Base-by-base conservation (phyloP, 2,797 vertebrate genomes). In the Ptychadena robeensis region DNA sequence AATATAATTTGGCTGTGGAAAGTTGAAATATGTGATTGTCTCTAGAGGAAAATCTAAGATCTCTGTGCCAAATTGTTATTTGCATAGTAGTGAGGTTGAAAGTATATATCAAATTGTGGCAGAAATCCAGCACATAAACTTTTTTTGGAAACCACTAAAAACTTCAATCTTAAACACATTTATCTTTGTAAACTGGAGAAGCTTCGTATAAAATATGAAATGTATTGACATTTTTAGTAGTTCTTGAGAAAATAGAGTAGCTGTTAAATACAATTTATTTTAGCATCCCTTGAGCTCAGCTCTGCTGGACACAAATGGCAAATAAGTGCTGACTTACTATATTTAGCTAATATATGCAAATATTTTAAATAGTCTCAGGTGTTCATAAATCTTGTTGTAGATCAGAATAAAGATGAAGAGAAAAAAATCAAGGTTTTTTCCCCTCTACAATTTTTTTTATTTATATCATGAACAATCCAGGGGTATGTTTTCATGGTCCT, bases 31-130 rank as follows among this genome's bases (percentile, higher is more conserved):
- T 85, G 35, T 88, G 68, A 88, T 91, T 87, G 78, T 89, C 87
- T 88, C 91, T 81, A 79, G 89, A 91, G 91, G 80, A 91, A 83
- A 89, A 86, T 88, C 85, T 88, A 86, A 38, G 82, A 76, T 87
- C 86, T 90, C 69, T 80, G 87, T 89, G 87, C 85, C 87, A 92
- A 93, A 91, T 87, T 86, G 83, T 28, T 89, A 89, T 92, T 93
- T 93, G 88, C 88, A 89, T 91, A 91, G 89, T 89, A 88, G 88
- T 88, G 78, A 91, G 85, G 75, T 89, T 31, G 87, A 89, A 91
- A 81, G 84, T 88, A 89, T 89, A 90, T 90, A 91, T 92, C 86
- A 90, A 75, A 85, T 83, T 75, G 31, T 90, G 89, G 89, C 90
- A 88, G 86, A 85, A 73, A 0, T 83, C 89, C 90, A 93, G 86